Evolutionary conservation across 2,113 vertebrate species (phyloP).

Genomic region (Tringa solitaria): DNA sequence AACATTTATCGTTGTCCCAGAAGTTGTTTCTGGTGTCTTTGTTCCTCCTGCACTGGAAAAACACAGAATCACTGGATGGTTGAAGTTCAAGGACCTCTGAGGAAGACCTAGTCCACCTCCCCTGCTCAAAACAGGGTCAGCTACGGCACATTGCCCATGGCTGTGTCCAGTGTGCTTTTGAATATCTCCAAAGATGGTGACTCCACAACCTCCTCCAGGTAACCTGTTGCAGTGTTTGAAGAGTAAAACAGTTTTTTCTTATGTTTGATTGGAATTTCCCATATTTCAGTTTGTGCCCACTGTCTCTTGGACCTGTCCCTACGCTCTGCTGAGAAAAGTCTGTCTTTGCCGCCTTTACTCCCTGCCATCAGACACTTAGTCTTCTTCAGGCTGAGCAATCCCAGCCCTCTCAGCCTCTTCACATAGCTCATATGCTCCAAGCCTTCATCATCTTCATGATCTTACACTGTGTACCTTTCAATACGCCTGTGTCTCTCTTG

Average conservation of each 20-base stretch:
- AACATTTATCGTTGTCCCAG: neutral
- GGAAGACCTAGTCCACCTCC: neutral
- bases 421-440: neutral
- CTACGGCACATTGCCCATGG: neutral
- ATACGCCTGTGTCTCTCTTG: no score
- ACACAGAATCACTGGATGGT: neutral
- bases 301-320: neutral
- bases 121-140: neutral
- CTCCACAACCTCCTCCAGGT: neutral
- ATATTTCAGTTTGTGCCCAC: neutral
- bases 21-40: neutral
- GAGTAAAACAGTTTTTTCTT: accelerated
- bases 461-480: neutral
- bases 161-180: neutral
- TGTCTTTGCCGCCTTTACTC: neutral
- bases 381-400: neutral
- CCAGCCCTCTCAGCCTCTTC: neutral
- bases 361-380: neutral
- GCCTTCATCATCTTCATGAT: neutral
- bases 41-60: neutral
- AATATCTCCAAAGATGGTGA: neutral
- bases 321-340: neutral
- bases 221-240: neutral
- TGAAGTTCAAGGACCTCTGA: neutral
- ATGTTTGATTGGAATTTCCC: neutral